A percentile compares a stretch with the other conserved stretches of the same genome.
These are phyloP conservation scores for Esox lucius DNA, from an alignment of 2,797 vertebrate genomes.

Conservation along the genomic window DNA sequence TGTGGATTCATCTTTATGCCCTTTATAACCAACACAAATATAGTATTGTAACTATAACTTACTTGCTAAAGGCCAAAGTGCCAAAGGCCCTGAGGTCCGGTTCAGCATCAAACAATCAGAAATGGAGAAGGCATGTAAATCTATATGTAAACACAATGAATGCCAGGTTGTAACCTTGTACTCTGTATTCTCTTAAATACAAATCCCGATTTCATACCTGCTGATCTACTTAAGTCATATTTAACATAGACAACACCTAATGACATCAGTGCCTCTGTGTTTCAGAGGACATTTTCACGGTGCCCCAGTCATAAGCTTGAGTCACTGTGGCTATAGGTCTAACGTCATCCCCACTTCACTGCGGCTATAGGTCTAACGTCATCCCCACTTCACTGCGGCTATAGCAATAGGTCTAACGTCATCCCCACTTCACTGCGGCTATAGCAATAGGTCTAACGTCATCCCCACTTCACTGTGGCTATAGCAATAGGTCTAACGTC, in stretches of 20 bases:
- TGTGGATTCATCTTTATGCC: conserved; percentile 25
- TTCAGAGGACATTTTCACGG: conserved; percentile 4
- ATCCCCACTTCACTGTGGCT: not conserved
- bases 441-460: no score
- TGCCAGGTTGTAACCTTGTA: conserved; percentile 35
- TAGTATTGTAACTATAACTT: conserved; percentile 56
- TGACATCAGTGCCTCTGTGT: conserved; percentile 30
- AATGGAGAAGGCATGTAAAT: conserved; percentile 8
- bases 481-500: no score
- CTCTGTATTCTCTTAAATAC: not conserved
- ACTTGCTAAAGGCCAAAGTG: conserved; percentile 27
- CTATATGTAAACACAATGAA: conserved; percentile 20
- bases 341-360: not conserved
- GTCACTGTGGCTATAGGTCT: no score
- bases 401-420: no score
- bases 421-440: not conserved
- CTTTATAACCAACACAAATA: conserved; percentile 60
- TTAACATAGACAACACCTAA: conserved; percentile 24
- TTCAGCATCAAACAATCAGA: conserved; percentile 4
- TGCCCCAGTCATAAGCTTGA: conserved; percentile 21
- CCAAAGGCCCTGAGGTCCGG: conserved; percentile 27
- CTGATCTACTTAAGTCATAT: conserved; percentile 40
- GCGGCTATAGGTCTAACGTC: no score
- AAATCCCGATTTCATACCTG: conserved; percentile 10
- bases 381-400: not conserved